A percentile compares a stretch with the other conserved stretches of the same genome.
These are phyloP conservation scores for Syrista parreyssii DNA, from an alignment of 2,888 invertebrate genomes.

Conservation along the genomic window DNA sequence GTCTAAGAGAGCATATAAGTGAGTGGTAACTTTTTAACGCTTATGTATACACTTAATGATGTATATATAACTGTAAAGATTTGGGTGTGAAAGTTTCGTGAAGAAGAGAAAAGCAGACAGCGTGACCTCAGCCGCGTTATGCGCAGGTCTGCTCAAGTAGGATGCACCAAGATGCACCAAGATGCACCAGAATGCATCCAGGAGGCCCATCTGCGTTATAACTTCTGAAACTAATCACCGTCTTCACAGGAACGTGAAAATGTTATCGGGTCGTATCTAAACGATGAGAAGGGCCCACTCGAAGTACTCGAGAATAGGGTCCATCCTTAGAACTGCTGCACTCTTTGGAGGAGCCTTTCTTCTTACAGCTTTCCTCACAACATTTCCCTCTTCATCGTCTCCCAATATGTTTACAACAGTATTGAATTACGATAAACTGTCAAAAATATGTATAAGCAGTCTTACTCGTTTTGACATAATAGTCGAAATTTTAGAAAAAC, in stretches of 20 bases:
- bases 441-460: background rate
- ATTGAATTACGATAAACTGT: constrained; percentile 4
- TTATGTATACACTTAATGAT: background rate
- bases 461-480: background rate
- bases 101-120: background rate
- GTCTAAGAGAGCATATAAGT: background rate
- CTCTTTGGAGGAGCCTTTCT: constrained; percentile 11
- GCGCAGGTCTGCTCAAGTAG: background rate
- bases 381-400: background rate
- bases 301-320: constrained; percentile 19
- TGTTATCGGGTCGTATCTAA: constrained; percentile 31
- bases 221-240: constrained; percentile 47
- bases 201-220: constrained; percentile 32
- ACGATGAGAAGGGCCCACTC: constrained; percentile 9
- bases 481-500: background rate
- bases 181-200: background rate
- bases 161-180: background rate
- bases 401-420: background rate
- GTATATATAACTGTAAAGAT: background rate
- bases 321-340: background rate
- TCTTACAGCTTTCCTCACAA: background rate
- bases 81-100: background rate
- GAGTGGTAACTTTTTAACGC: background rate
- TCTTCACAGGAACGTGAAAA: constrained; percentile 36
- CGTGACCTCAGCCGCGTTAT: background rate